Conservation (phyloP, 2,888 invertebrate species). For the Cepaea hortensis region DNA sequence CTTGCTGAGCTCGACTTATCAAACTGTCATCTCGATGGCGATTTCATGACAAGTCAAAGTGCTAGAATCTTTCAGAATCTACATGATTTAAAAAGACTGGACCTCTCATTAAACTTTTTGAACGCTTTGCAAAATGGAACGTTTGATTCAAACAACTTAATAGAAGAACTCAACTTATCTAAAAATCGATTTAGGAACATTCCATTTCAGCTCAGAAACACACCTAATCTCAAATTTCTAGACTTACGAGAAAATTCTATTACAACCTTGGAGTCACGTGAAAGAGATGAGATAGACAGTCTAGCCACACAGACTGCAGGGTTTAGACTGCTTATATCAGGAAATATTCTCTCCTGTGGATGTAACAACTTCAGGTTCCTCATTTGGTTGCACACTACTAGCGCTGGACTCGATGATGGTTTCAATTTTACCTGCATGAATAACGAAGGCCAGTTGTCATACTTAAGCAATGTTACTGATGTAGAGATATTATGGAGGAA, state of each 20-base stretch:
- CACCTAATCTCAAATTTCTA: background rate
- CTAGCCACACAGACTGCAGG: background rate
- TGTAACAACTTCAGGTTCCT: slow-evolving; percentile 32
- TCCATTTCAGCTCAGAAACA: slow-evolving; percentile 19
- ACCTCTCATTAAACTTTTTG: background rate
- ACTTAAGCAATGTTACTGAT: background rate
- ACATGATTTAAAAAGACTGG: background rate
- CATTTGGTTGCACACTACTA: slow-evolving; percentile 20
- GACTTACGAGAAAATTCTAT: slow-evolving; percentile 27
- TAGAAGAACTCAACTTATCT: slow-evolving; percentile 2
- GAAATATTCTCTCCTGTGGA: slow-evolving; percentile 36
- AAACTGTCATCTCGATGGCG: background rate
- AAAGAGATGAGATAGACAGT: slow-evolving; percentile 10
- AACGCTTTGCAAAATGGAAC: background rate
- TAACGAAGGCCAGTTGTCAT: background rate
- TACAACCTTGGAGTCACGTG: background rate
- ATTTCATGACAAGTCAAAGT: background rate
- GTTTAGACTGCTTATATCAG: slow-evolving; percentile 15
- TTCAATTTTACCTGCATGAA: slow-evolving; percentile 26
- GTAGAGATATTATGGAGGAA: background rate
- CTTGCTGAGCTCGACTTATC: background rate
- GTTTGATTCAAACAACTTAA: background rate
- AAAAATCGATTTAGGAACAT: slow-evolving; percentile 30
- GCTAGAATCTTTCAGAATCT: background rate
- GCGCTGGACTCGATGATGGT: background rate